Evolutionary conservation across 2,797 vertebrate species (phyloP), one percentile per base, ranked within the genome.

Genomic region (Neosilurus hyrtlii): DNA sequence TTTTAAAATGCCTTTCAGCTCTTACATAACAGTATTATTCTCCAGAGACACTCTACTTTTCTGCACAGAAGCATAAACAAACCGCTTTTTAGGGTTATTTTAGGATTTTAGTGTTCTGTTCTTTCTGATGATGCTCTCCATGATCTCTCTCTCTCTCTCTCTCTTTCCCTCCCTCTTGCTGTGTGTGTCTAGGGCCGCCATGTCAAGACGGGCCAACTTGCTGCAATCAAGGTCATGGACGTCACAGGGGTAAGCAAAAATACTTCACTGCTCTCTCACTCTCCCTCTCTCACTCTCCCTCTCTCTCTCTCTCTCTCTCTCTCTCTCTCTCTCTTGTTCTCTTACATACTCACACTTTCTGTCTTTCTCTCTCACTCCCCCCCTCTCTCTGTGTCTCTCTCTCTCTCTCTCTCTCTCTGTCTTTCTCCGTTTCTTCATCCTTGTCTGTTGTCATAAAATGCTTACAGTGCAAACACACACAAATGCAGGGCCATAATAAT

Each of bases 141-240:
- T 61, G 16, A 43, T 62, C 49, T 70, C 73, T 76, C 20, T 80
- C 82, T 83, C 75, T 77, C 26, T 84, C 71, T 79, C 26, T 80
- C 14, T 51, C n/a, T 77, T 35, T 73, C 61, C 75, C 26, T 62
- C 63, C 56, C 62, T 67, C 49, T 35, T 5, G 54, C 16, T 79
- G 18, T 68, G 26, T 87, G 43, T 83, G 49, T 82, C 59, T 88
- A 99, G 97, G 97, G 97, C 90, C 97, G 97, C 85, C 97, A 99
- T 95, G 97, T 99, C 91, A 99, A 99, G 93, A 99, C 97, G 0
- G 97, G 97, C 62, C 97, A 99, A 91, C 97, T 99, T 9, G 97
- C 97, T 88, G 97, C 97, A 81, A 99, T 99, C 93, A 98, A 99
- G 91, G 97, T 99, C 93, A 99, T 98, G 97, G 97, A 99, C 77